phyloP scores from a whole-genome alignment of 2,888 invertebrate species.

The Colletes collaris region DNA sequence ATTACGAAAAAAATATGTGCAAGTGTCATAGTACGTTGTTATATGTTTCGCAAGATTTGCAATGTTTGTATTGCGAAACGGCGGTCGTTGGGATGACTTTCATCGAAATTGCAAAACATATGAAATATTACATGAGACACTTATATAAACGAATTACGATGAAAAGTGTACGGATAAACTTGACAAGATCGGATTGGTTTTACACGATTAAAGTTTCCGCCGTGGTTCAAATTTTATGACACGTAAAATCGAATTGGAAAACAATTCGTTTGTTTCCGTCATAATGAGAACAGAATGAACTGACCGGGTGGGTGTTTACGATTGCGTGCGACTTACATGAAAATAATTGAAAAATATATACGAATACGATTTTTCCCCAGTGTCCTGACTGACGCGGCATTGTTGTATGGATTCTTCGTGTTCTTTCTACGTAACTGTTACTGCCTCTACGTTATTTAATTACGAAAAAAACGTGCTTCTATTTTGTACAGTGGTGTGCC shows the following conservation, averaged over 20 bases:
- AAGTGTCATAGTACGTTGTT: neutral
- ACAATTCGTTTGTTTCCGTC: constrained; percentile 20
- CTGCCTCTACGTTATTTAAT: constrained; percentile 66
- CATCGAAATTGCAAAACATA: constrained; percentile 21
- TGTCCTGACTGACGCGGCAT: constrained; percentile 77
- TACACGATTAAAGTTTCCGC: neutral
- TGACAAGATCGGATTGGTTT: neutral
- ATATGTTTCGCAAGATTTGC: neutral
- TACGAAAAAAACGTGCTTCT: constrained; percentile 77
- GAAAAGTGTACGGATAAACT: neutral
- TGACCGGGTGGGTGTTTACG: constrained; percentile 61
- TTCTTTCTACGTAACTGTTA: constrained; percentile 48
- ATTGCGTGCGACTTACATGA: constrained; percentile 77
- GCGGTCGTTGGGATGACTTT: neutral
- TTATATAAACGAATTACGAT: neutral
- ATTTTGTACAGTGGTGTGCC: constrained; percentile 81
- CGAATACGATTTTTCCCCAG: constrained; percentile 79
- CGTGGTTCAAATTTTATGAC: constrained; percentile 6
- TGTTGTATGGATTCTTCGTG: constrained; percentile 28
- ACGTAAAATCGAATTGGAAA: constrained; percentile 5
- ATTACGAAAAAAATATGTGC: neutral
- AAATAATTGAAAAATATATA: constrained; percentile 81
- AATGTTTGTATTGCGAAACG: constrained; percentile 1
- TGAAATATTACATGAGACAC: neutral
- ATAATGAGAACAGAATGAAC: constrained; percentile 44